Percentiles rank a stretch among this genome's conserved stretches.
Evolutionary conservation across 2,888 invertebrate genomes (phyloP).

Genomic region (Syritta pipiens): DNA sequence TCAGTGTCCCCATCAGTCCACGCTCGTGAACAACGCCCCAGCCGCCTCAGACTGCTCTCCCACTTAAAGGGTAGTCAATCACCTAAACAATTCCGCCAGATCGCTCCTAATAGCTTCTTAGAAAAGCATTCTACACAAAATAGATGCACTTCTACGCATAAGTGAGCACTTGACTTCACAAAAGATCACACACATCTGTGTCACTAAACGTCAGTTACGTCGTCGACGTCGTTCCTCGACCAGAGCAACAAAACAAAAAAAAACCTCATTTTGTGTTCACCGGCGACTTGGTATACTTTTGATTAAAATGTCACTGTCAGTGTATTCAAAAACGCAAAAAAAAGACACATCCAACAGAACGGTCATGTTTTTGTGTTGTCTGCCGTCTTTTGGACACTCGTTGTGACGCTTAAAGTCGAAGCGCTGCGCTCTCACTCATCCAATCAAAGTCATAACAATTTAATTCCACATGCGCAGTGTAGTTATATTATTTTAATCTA

Average conservation of each 20-base stretch:
- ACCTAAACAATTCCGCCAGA: no score
- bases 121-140: no score
- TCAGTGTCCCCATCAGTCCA: no score
- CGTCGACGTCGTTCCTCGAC: neutral
- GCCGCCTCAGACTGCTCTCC: no score
- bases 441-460: conserved; percentile 65
- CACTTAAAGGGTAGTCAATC: no score
- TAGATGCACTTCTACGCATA: neutral
- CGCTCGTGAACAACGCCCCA: no score
- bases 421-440: conserved; percentile 18
- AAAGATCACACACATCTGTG: conserved; percentile 14
- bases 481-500: conserved; percentile 52
- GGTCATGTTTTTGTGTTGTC: neutral
- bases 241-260: neutral
- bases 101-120: no score
- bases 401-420: conserved; percentile 28
- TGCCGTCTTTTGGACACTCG: conserved; percentile 13
- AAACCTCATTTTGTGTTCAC: neutral
- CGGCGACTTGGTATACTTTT: conserved; percentile 20
- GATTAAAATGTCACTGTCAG: conserved; percentile 46
- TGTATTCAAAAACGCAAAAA: conserved; percentile 5
- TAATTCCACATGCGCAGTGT: conserved; percentile 66
- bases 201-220: conserved; percentile 7
- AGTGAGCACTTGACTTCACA: neutral
- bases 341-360: neutral